Evolutionary conservation across 2,888 invertebrate genomes (phyloP).

Genomic region (Orthonevra nobilis): DNA sequence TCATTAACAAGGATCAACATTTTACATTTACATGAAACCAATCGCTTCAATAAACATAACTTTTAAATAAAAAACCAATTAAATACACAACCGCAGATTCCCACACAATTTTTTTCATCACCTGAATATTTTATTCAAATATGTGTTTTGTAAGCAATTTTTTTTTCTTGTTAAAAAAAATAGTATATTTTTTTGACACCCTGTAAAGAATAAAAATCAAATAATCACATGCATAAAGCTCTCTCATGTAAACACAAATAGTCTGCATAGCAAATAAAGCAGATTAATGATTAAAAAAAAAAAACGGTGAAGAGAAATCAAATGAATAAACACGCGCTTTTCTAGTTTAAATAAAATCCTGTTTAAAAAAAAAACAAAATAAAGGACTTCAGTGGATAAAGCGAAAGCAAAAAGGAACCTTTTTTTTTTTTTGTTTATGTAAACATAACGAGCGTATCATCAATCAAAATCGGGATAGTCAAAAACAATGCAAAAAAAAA

Average conservation of each 20-base stretch:
- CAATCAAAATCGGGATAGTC: constrained; percentile 57
- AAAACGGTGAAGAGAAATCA: not conserved
- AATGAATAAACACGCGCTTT: too few species aligned
- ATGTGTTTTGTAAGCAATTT: too few species aligned
- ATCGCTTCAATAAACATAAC: too few species aligned
- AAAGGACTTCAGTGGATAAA: not conserved
- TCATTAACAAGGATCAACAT: too few species aligned
- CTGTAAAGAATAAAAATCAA: not conserved
- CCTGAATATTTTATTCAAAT: too few species aligned
- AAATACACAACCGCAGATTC: too few species aligned
- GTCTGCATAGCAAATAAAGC: constrained; percentile 15
- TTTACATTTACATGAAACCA: too few species aligned
- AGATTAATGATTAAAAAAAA: constrained; percentile 10
- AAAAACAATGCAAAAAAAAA: constrained; percentile 37
- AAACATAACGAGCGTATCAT: constrained; percentile 40
- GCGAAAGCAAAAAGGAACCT: constrained; percentile 3
- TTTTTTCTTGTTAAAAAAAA: too few species aligned
- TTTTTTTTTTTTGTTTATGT: constrained; percentile 14
- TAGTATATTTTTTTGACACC: too few species aligned
- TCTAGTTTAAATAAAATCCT: not conserved
- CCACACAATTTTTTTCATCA: too few species aligned
- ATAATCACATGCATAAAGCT: constrained; percentile 10
- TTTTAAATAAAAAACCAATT: too few species aligned
- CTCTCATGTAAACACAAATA: not conserved
- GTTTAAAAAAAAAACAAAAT: not conserved